A percentile compares a stretch with the other conserved stretches of the same genome.
Evolutionary conservation across 92 coral and sea anemone genomes (phyloP).

Genomic region (Porites divaricata): DNA sequence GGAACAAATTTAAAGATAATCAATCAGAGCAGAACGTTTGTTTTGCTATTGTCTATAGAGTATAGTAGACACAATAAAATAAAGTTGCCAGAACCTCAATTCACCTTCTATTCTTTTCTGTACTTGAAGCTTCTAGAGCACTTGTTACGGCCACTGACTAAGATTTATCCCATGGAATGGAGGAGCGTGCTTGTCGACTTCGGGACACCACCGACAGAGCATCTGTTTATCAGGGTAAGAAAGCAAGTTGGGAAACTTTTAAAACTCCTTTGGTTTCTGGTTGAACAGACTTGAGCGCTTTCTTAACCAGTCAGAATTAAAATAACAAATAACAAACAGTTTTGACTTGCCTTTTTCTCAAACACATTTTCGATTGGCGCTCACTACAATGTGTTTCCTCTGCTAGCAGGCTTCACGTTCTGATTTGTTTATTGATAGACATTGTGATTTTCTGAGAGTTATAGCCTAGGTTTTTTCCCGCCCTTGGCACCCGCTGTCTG

Average conservation of each 20-base stretch:
- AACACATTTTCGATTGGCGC: too few relatives aligned
- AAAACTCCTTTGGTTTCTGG: too few relatives aligned
- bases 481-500: too few relatives aligned
- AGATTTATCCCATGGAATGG: constrained; percentile 95
- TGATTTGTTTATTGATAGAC: too few relatives aligned
- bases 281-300: too few relatives aligned
- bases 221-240: constrained; percentile 94
- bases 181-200: constrained; percentile 85
- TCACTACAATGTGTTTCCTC: too few relatives aligned
- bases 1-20: neutral
- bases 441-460: too few relatives aligned
- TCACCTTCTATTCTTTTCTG: neutral
- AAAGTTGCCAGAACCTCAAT: neutral
- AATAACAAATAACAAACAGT: too few relatives aligned
- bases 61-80: neutral
- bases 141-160: constrained; percentile 80
- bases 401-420: too few relatives aligned
- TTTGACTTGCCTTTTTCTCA: too few relatives aligned
- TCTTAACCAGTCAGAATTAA: too few relatives aligned
- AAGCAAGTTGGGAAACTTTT: neutral
- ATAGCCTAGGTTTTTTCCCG: too few relatives aligned
- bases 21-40: neutral
- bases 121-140: constrained; percentile 83
- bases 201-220: constrained; percentile 84
- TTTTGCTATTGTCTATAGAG: neutral